Conservation (phyloP, 2,888 invertebrate species). For the Drosophila rellima region DNA sequence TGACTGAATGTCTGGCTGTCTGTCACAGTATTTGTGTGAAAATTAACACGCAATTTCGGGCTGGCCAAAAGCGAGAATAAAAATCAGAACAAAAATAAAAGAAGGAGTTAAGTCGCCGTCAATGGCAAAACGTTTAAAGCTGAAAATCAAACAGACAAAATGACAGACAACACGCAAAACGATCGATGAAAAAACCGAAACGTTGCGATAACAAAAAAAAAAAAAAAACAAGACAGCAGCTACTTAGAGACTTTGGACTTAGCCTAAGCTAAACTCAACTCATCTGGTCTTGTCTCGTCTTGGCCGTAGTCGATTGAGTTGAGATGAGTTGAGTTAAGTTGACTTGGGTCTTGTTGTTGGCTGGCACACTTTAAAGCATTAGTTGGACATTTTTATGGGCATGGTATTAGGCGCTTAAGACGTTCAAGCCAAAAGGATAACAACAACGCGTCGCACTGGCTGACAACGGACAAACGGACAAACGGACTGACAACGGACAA, state of each 20-base stretch:
- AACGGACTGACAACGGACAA: conserved; percentile 19
- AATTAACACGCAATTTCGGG: conserved; percentile 79
- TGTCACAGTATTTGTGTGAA: conserved; percentile 68
- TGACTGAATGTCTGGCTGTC: conserved; percentile 17
- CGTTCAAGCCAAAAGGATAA: conserved; percentile 82
- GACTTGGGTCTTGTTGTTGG: conserved; percentile 59
- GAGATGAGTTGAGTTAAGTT: conserved; percentile 19
- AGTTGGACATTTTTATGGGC: conserved; percentile 82
- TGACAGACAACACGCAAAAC: conserved; percentile 66
- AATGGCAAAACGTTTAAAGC: conserved; percentile 62
- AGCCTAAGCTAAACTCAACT: conserved; percentile 32
- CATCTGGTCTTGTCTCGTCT: conserved; percentile 19
- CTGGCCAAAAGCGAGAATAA: conserved; percentile 58
- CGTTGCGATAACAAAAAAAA: conserved; percentile 51
- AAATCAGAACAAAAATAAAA: conserved; percentile 53
- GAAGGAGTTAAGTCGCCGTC: conserved; percentile 60
- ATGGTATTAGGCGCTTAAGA: conserved; percentile 82
- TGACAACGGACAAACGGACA: conserved; percentile 26
- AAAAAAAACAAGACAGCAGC: conserved; percentile 23
- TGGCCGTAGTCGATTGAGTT: conserved; percentile 46
- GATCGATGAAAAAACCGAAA: conserved; percentile 69
- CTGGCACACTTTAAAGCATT: conserved; percentile 82
- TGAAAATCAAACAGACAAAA: conserved; percentile 70
- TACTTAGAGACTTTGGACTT: conserved; percentile 20
- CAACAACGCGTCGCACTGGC: conserved; percentile 61